These are phyloP conservation scores for Anthophora plumipes DNA, from an alignment of 2,888 invertebrate species.

Conservation along the genomic window DNA sequence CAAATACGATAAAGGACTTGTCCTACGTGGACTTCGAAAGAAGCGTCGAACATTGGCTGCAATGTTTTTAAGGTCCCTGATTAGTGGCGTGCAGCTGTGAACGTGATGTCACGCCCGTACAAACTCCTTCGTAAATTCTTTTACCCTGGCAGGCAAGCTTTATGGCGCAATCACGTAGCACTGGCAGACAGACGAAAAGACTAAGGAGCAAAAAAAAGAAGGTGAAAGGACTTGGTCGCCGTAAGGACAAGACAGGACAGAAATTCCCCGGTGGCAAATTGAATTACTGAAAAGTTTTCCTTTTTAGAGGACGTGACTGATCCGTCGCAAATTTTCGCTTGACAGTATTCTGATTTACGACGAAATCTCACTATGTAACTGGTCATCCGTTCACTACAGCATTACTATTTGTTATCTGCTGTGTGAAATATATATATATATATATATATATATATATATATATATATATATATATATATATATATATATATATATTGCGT, in stretches of 20 bases:
- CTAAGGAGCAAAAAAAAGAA: conserved; percentile 38
- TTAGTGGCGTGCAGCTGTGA: conserved; percentile 49
- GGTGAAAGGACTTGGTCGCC: conserved; percentile 1
- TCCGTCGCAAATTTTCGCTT: conserved; percentile 13
- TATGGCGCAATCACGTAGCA: conserved; percentile 75
- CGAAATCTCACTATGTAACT: no score
- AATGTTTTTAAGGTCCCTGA: conserved; percentile 43
- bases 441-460: no score
- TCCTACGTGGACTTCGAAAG: conserved; percentile 12
- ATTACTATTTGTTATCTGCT: no score
- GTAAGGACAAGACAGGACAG: conserved; percentile 25
- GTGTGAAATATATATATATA: no score
- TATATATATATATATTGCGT: no score
- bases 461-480: no score
- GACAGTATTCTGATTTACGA: conserved; percentile 30
- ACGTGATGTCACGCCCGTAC: conserved; percentile 60
- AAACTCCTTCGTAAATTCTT: conserved; percentile 61
- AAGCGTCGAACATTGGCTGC: conserved; percentile 25
- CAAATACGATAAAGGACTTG: neutral
- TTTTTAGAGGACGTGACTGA: conserved; percentile 39
- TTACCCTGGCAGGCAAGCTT: conserved; percentile 60
- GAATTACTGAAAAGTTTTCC: conserved; percentile 53
- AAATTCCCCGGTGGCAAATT: conserved; percentile 43
- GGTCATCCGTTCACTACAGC: no score
- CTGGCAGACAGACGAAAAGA: conserved; percentile 47